Conservation (phyloP, 2,113 vertebrate species). For the Prietella phreatophila region DNA sequence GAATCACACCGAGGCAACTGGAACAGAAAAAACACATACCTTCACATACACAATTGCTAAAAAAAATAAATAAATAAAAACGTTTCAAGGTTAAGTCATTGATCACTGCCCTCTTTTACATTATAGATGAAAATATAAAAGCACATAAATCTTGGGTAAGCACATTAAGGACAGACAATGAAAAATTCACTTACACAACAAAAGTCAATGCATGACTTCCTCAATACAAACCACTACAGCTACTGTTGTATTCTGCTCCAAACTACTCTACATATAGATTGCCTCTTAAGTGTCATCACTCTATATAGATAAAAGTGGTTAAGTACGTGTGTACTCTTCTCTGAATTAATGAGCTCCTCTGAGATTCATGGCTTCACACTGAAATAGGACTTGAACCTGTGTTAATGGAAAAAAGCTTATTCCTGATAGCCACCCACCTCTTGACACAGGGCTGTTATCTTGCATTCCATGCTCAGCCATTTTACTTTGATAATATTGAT, state of each 20-base stretch:
- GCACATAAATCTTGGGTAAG: background rate
- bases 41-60: background rate
- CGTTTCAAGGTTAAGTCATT: background rate
- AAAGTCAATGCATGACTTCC: background rate
- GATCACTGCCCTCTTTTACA: background rate
- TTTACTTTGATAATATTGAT: background rate
- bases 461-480: background rate
- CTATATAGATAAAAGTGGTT: background rate
- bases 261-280: background rate
- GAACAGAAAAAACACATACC: background rate
- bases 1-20: slow-evolving; percentile 10
- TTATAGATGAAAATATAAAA: background rate
- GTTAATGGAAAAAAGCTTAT: slow-evolving; percentile 11
- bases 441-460: background rate
- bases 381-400: background rate
- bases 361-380: background rate
- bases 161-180: background rate
- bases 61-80: background rate
- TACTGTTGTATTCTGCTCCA: background rate
- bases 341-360: slow-evolving; percentile 3
- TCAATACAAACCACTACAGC: background rate
- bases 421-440: background rate
- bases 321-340: background rate
- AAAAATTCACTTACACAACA: background rate
- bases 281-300: slow-evolving; percentile 7